These are phyloP conservation scores for Thecophora atra DNA, from an alignment of 2,888 invertebrate genomes.

Conservation along the genomic window DNA sequence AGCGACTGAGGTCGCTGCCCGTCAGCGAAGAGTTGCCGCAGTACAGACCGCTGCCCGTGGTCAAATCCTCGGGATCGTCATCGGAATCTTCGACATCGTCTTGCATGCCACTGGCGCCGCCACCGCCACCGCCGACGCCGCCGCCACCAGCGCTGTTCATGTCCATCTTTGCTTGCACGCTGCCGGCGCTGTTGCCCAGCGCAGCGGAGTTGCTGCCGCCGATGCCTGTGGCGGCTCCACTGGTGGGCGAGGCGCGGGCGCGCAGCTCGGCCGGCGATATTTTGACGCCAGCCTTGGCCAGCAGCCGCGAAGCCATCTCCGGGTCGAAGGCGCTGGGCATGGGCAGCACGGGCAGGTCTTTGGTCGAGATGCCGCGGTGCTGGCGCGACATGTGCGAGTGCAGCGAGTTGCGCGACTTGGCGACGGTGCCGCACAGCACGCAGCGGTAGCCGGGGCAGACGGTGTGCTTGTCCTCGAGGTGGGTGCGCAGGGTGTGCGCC, in stretches of 20 bases:
- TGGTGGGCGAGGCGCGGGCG: conserved; percentile 85
- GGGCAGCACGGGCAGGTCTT: conserved; percentile 89
- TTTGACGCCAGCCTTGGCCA: conserved; percentile 89
- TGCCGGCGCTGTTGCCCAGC: conserved; percentile 69
- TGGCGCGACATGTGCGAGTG: conserved; percentile 95
- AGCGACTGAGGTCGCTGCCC: conserved; percentile 58
- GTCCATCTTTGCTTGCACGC: conserved; percentile 73
- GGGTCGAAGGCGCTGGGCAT: conserved; percentile 94
- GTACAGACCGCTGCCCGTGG: conserved; percentile 67
- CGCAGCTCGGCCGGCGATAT: conserved; percentile 84
- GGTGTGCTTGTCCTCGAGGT: conserved; percentile 92
- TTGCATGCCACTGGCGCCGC: conserved; percentile 74
- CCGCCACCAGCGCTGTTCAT: conserved; percentile 71
- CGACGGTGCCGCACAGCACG: conserved; percentile 91
- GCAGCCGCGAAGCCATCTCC: conserved; percentile 83
- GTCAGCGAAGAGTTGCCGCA: conserved; percentile 38
- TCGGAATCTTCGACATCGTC: conserved; percentile 74
- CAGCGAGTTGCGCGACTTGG: conserved; percentile 89
- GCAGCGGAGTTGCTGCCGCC: conserved; percentile 68
- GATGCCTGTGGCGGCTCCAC: conserved; percentile 69
- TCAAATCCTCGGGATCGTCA: conserved; percentile 82
- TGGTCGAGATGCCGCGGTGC: conserved; percentile 91
- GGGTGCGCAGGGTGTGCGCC: conserved; percentile 89
- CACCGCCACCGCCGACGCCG: conserved; percentile 64
- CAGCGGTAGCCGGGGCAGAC: conserved; percentile 92